Evolutionary conservation across 2,797 vertebrate genomes (phyloP).

Genomic region (Lacerta agilis): DNA sequence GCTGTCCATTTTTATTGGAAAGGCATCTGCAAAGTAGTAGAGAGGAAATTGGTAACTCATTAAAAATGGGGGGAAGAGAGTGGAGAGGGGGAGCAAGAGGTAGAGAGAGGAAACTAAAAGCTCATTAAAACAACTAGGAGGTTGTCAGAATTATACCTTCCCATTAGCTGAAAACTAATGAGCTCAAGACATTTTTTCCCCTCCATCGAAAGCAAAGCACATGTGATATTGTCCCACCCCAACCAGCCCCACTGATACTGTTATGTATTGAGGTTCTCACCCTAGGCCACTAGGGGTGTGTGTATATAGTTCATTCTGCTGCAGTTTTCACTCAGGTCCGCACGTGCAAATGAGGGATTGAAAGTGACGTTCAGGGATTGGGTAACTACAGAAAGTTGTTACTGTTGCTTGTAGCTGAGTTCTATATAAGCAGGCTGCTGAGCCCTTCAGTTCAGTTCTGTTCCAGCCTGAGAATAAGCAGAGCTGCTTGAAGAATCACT

Average conservation of each 20-base stretch:
- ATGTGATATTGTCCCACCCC: not conserved
- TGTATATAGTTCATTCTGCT: too few relatives aligned
- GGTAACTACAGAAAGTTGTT: too few relatives aligned
- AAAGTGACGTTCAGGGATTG: too few relatives aligned
- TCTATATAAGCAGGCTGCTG: too few relatives aligned
- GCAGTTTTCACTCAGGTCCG: too few relatives aligned
- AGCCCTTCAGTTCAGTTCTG: too few relatives aligned
- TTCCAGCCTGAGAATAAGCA: too few relatives aligned
- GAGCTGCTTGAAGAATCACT: too few relatives aligned
- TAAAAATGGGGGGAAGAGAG: conserved; percentile 74
- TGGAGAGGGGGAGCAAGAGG: conserved; percentile 38
- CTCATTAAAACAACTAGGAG: conserved; percentile 75
- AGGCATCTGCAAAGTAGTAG: conserved; percentile 71
- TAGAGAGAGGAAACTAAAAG: conserved; percentile 62
- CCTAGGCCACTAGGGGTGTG: too few relatives aligned
- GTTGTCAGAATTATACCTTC: conserved; percentile 71
- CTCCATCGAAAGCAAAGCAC: conserved; percentile 59
- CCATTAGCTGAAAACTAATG: conserved; percentile 73
- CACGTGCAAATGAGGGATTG: too few relatives aligned
- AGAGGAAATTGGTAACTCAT: conserved; percentile 80
- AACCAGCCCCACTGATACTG: not conserved
- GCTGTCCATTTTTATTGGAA: conserved; percentile 77
- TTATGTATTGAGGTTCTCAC: too few relatives aligned
- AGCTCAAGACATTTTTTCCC: conserved; percentile 69
- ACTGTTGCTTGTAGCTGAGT: too few relatives aligned